Conservation (phyloP, 2,888 invertebrate genomes). For the Calameuta filiformis region DNA sequence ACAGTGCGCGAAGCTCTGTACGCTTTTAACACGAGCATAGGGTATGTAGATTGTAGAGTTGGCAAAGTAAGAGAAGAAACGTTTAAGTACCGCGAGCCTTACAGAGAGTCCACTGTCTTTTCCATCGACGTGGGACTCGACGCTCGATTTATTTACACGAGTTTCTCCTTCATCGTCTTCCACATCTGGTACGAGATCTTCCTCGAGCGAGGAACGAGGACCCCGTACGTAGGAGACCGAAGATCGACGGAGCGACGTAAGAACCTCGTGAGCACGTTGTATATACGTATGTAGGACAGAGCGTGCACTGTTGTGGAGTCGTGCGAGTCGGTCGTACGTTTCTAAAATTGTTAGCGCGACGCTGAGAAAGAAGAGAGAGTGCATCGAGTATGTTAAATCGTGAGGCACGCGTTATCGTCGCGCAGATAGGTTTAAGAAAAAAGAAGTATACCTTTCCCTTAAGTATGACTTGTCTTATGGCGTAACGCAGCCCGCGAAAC, state of each 20-base stretch:
- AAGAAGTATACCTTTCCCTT: too few relatives aligned
- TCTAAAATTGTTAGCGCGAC: neutral
- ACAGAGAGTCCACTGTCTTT: conserved; percentile 22
- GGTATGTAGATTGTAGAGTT: too few relatives aligned
- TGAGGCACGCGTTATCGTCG: too few relatives aligned
- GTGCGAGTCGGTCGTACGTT: too few relatives aligned
- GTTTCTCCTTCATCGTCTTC: conserved; percentile 4
- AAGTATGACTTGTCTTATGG: too few relatives aligned
- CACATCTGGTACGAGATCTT: neutral
- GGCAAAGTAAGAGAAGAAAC: conserved; percentile 2
- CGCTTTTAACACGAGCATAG: too few relatives aligned
- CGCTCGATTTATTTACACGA: conserved; percentile 44
- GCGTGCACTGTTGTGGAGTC: conserved; percentile 21
- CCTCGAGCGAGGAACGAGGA: neutral
- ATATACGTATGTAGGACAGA: conserved; percentile 47
- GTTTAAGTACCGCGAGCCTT: neutral
- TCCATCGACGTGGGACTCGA: conserved; percentile 9
- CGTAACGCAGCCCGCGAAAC: too few relatives aligned
- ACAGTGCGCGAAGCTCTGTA: too few relatives aligned
- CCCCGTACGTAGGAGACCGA: neutral
- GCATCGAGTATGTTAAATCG: neutral
- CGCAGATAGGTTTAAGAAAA: too few relatives aligned
- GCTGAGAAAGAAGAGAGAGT: conserved; percentile 1
- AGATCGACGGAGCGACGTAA: neutral
- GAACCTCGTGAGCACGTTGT: neutral